Base-by-base conservation (phyloP, 2,797 vertebrate genomes). In the Kryptopterus vitreolus region DNA sequence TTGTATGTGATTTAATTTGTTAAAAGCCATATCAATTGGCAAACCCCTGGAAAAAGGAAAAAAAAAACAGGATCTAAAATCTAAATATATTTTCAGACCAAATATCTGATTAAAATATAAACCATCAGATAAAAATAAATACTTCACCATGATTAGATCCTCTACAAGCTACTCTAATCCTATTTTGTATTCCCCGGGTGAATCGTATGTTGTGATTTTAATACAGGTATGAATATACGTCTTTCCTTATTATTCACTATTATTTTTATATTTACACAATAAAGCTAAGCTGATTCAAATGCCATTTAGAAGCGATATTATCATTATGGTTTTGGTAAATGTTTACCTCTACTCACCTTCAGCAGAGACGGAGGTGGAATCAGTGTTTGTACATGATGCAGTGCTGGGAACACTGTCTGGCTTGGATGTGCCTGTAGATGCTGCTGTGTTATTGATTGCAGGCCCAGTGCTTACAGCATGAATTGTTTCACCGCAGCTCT, bases 291-390 rank as follows among this genome's bases (percentile, higher is more conserved):
- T n/a, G n/a, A n/a, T n/a, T n/a, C n/a, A n/a, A n/a, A n/a, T n/a
- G n/a, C n/a, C n/a, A n/a, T n/a, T n/a, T 33, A 55, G 69, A 52
- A 53, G 7, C 31, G 4, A 29, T 31, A 55, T 6, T 58, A 59
- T 43, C 22, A 9, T 74, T 24, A 43, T 16, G 61, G 24, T 31
- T 11, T 15, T 29, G 8, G 18, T 31, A 48, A 31, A 16, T 2
- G 50, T 29, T 63, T 48, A 33, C 33, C n/a, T 31, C 46, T 63
- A 86, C 3, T 83, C 81, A 98, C 96, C 95, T 85, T 95, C 93
- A 74, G 91, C 92, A 24, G 95, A 92, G 58, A 92, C 79, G 87
- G 92, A 94, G 79, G 94, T 95, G 4, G 94, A 92, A 77, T 89
- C 73, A 73, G 90, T 92, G 1, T 89, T 83, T 1, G 89, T 87